phyloP scores from a whole-genome alignment of 2,797 vertebrate species.

The Champsocephalus esox region DNA sequence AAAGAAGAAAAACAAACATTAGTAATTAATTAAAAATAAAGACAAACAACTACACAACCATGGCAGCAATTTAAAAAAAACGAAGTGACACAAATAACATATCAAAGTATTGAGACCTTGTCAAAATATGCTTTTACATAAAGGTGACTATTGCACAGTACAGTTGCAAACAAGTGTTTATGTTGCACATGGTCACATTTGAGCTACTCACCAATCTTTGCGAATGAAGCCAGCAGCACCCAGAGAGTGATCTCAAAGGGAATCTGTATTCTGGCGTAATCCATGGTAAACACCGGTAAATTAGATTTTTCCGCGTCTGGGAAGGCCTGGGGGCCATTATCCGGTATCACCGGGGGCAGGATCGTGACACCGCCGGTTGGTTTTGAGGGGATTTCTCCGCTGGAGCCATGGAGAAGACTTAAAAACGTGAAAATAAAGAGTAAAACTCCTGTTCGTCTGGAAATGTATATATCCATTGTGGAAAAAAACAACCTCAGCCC shows the following conservation, averaged over 20 bases:
- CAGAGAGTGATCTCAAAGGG: slow-evolving; percentile 97
- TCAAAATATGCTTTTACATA: too few relatives aligned
- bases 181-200: too few relatives aligned
- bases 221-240: slow-evolving; percentile 94
- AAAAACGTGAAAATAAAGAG: slow-evolving; percentile 41
- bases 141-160: too few relatives aligned
- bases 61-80: too few relatives aligned
- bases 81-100: too few relatives aligned
- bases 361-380: slow-evolving; percentile 53
- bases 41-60: too few relatives aligned
- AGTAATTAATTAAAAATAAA: too few relatives aligned
- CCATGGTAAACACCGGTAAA: slow-evolving; percentile 90
- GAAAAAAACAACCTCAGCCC: background rate
- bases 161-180: too few relatives aligned
- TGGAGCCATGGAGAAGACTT: slow-evolving; percentile 48
- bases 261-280: slow-evolving; percentile 93
- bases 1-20: too few relatives aligned
- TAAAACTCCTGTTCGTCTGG: slow-evolving; percentile 13
- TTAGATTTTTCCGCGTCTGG: slow-evolving; percentile 80
- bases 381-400: slow-evolving; percentile 62
- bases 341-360: slow-evolving; percentile 54
- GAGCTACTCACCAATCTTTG: slow-evolving; percentile 92
- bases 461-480: slow-evolving; percentile 50
- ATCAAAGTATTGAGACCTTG: too few relatives aligned
- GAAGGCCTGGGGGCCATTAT: slow-evolving; percentile 58